phyloP scores from a whole-genome alignment of 2,888 invertebrate species.

The Thalpophila matura region DNA sequence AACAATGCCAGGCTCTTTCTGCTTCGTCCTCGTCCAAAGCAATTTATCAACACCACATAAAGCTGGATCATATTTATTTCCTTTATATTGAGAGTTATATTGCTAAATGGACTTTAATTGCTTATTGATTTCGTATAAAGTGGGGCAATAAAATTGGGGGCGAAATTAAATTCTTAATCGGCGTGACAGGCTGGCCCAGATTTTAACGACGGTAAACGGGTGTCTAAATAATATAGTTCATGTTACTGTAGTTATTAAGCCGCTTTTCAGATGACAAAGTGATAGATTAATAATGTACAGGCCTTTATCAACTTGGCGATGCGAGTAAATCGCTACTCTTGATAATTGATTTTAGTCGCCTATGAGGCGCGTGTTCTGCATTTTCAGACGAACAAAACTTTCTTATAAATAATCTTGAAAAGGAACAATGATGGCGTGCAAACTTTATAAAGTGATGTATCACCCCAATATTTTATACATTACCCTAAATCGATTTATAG shows the following conservation, averaged over 20 bases:
- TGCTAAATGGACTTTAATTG: constrained; percentile 61
- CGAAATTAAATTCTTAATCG: constrained; percentile 51
- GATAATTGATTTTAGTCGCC: not conserved
- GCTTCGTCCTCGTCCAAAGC: constrained; percentile 2
- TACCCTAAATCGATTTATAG: constrained; percentile 2
- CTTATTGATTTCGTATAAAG: constrained; percentile 60
- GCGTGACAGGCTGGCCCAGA: constrained; percentile 32
- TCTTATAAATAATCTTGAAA: too few species aligned
- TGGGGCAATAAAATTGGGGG: constrained; percentile 59
- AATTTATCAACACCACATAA: constrained; percentile 18
- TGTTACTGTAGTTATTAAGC: constrained; percentile 30
- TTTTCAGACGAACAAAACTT: too few species aligned
- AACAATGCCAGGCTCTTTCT: not conserved
- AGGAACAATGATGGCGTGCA: too few species aligned
- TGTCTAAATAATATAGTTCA: constrained; percentile 49
- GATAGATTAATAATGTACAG: constrained; percentile 17
- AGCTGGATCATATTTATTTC: constrained; percentile 25
- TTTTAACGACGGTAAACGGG: constrained; percentile 39
- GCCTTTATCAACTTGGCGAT: constrained; percentile 8
- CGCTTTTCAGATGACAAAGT: constrained; percentile 25
- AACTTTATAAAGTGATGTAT: not conserved
- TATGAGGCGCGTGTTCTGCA: too few species aligned
- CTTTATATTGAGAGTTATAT: constrained; percentile 36
- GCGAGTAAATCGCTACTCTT: not conserved
- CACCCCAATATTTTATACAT: not conserved